phyloP scores from a whole-genome alignment of 2,888 invertebrate genomes.

The Rapana venosa region DNA sequence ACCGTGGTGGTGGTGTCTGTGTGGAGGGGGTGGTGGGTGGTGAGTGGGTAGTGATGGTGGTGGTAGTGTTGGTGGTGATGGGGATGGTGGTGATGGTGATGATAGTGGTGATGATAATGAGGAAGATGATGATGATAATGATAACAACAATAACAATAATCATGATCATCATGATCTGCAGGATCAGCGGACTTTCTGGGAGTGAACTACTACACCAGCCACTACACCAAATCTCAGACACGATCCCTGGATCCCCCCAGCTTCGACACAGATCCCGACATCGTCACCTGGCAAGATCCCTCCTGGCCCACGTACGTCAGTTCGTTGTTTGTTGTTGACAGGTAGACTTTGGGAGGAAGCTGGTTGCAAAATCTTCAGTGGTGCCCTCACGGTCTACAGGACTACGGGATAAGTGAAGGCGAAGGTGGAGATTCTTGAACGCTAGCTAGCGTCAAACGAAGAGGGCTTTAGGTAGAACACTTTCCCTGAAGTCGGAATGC shows the following conservation, averaged over 20 bases:
- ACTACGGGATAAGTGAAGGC: too few relatives aligned
- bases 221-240: constrained; percentile 47
- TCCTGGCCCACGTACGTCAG: constrained; percentile 55
- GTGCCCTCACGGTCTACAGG: too few relatives aligned
- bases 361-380: too few relatives aligned
- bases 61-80: background rate
- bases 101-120: background rate
- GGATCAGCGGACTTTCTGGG: constrained; percentile 87
- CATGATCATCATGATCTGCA: constrained; percentile 43
- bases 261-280: constrained; percentile 56
- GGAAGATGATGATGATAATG: background rate
- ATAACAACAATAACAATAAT: background rate
- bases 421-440: too few relatives aligned
- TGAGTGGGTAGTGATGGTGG: background rate
- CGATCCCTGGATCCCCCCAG: constrained; percentile 46
- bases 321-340: too few relatives aligned
- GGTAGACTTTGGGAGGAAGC: too few relatives aligned
- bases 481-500: too few relatives aligned
- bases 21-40: background rate
- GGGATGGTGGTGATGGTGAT: background rate
- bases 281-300: constrained; percentile 51
- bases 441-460: too few relatives aligned
- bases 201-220: constrained; percentile 85
- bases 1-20: background rate
- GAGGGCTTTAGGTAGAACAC: too few relatives aligned